Conservation (phyloP, 2,797 vertebrate species). For the Halcyon badia region DNA sequence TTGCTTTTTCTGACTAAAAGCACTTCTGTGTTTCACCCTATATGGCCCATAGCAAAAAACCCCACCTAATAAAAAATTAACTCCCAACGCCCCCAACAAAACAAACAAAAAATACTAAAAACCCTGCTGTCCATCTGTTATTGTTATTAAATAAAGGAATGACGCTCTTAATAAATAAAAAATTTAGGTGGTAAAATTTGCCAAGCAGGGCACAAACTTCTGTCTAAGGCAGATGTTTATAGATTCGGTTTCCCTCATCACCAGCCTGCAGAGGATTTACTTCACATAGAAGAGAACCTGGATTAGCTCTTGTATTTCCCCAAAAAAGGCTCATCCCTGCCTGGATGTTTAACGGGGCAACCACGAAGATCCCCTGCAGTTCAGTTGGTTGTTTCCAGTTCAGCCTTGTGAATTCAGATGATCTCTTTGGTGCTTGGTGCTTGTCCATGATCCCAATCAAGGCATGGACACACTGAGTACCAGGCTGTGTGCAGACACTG, state of each 20-base stretch:
- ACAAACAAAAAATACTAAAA: background rate
- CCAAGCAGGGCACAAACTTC: background rate
- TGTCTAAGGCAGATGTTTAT: background rate
- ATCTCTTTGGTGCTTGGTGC: background rate
- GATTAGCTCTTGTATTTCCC: background rate
- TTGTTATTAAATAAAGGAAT: background rate
- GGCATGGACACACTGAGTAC: accelerated
- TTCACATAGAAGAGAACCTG: background rate
- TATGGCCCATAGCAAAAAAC: background rate
- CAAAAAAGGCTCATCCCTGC: background rate
- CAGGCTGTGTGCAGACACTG: background rate
- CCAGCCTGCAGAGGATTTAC: background rate
- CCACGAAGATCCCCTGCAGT: background rate
- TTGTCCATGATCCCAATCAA: accelerated
- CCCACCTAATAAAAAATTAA: no score
- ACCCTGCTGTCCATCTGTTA: background rate
- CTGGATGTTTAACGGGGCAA: background rate
- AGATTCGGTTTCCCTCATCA: background rate
- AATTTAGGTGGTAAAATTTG: background rate
- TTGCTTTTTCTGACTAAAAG: background rate
- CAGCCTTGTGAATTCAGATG: background rate
- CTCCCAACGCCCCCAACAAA: background rate
- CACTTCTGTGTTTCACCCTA: background rate
- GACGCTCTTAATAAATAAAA: background rate
- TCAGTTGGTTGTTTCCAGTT: background rate